Evolutionary conservation across 2,797 vertebrate species (phyloP), one percentile per base, ranked within the genome.

Genomic region (Pangasius sanitwongsei): DNA sequence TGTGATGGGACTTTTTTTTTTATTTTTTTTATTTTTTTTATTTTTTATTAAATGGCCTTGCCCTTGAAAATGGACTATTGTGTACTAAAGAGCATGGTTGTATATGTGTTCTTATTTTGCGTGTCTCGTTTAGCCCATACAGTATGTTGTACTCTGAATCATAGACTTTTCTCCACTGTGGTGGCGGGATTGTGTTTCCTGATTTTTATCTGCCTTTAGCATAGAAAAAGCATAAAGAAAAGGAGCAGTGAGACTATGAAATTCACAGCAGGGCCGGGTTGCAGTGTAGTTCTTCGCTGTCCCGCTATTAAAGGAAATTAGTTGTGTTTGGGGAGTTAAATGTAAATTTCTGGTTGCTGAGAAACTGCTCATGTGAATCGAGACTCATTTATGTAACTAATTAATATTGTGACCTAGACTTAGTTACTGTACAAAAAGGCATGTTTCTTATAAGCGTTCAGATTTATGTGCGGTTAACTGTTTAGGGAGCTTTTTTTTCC

Each of bases 1-100:
- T 95, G 92, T 89, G 89, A 93, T 69, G 74, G 34, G 20, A 86
- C 91, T 89, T 86, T 77, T 72, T 80, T 82, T 34, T 0, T 84
- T 15, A n/a, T 6, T 1, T 11, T 50, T 50, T 1, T 50, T 11
- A 0, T 50, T 44, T 41, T 7, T 41, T 23, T 41, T 69, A 16
- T 5, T 34, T 15, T 69, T 69, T 37, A 37, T 37, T 6, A 7
- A 37, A 41, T 90, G 75, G 91, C 89, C 89, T 84, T 72, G 89
- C 90, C 91, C 83, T 85, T 59, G 28, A 61, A 48, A 86, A 78
- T 0, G 70, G 90, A 92, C 90, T 72, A 34, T 37, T 86, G 41
- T 65, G 59, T 80, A 83, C 50, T 4, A 63, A 90, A 63, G 86
- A 87, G 83, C 57, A 57, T 84, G 78, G 87, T 28, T 69, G 48